A percentile compares a stretch with the other conserved stretches of the same genome.
phyloP scores from a whole-genome alignment of 2,888 invertebrate genomes.

The Acrobasis consociella region DNA sequence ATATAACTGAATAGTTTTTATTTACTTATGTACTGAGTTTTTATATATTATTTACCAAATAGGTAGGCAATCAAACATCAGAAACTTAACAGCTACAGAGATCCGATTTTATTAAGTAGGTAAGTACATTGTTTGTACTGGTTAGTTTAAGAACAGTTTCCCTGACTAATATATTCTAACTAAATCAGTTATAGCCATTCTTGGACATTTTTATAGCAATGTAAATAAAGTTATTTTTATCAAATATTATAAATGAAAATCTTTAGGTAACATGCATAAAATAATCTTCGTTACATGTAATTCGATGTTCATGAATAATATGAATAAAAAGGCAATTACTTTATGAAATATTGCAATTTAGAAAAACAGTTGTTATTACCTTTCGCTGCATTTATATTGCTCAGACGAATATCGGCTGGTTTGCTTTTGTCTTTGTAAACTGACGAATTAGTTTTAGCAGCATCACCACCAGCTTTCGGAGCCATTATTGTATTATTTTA shows the following conservation, averaged over 20 bases:
- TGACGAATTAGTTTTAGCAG: slow-evolving; percentile 70
- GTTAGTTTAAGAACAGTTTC: too few species aligned
- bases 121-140: too few species aligned
- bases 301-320: slow-evolving; percentile 15
- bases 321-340: slow-evolving; percentile 13
- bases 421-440: slow-evolving; percentile 96
- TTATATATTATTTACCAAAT: too few species aligned
- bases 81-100: too few species aligned
- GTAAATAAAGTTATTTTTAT: too few species aligned
- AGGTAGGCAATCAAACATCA: too few species aligned
- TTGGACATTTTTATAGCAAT: too few species aligned
- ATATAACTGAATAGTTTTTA: too few species aligned
- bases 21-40: too few species aligned
- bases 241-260: neutral
- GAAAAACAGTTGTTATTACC: slow-evolving; percentile 80
- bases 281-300: slow-evolving; percentile 25
- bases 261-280: neutral
- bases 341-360: slow-evolving; percentile 14
- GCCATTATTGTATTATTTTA: slow-evolving; percentile 46
- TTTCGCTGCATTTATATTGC: slow-evolving; percentile 99
- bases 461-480: slow-evolving; percentile 77
- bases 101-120: too few species aligned
- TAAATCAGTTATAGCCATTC: too few species aligned
- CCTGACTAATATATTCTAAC: too few species aligned
- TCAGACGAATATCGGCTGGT: slow-evolving; percentile 95